Conservation (phyloP, 2,797 vertebrate genomes). For the Pelobates cultripes region DNA sequence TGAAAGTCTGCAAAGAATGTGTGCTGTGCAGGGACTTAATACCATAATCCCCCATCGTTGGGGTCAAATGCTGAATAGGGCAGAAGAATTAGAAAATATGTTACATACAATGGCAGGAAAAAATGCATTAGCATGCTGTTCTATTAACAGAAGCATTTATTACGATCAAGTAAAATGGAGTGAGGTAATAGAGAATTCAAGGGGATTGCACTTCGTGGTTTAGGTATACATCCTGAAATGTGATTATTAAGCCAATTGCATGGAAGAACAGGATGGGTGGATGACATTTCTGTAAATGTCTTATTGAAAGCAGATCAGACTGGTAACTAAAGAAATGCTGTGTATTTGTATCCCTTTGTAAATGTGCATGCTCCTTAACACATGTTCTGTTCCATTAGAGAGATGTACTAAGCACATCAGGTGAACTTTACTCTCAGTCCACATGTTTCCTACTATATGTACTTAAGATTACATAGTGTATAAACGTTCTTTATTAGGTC, state of each 20-base stretch:
- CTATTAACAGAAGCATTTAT: conserved; percentile 67
- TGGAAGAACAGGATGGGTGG: not conserved
- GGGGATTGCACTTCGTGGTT: conserved; percentile 37
- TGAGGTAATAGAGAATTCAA: conserved; percentile 65
- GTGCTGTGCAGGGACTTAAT: conserved; percentile 83
- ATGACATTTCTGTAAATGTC: no score
- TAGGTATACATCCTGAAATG: not conserved
- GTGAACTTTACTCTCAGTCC: no score
- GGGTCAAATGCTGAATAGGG: conserved; percentile 84
- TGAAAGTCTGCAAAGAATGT: conserved; percentile 85
- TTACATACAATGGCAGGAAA: conserved; percentile 77
- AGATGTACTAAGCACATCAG: no score
- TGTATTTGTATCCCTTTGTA: no score
- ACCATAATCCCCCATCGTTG: conserved; percentile 84
- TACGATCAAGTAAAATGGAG: conserved; percentile 58
- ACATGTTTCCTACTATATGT: no score
- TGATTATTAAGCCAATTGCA: not conserved
- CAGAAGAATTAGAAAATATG: conserved; percentile 80
- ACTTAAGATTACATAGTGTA: no score
- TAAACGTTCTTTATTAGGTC: no score
- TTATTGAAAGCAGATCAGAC: no score
- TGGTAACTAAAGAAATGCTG: no score
- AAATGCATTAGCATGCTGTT: conserved; percentile 73
- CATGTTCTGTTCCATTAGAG: no score
- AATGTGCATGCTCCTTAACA: no score